These are phyloP conservation scores for Netelia virgata DNA, from an alignment of 2,888 invertebrate genomes.

Conservation along the genomic window DNA sequence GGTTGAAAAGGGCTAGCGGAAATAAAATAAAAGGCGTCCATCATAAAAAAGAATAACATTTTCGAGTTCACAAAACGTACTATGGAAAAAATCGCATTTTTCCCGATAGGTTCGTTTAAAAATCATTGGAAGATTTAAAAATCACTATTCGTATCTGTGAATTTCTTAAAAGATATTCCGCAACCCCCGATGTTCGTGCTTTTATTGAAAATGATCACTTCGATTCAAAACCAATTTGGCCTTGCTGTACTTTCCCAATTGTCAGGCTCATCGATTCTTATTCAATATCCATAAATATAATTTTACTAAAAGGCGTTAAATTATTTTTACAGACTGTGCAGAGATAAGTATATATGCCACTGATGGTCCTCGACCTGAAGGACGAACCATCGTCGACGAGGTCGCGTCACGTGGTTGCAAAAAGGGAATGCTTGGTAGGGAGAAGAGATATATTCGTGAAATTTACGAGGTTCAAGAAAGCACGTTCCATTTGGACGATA, in stretches of 20 bases:
- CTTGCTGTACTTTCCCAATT: slow-evolving; percentile 18
- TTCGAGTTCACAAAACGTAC: too few species aligned
- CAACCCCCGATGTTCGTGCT: too few species aligned
- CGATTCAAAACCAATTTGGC: too few species aligned
- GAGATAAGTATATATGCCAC: background rate
- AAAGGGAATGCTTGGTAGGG: slow-evolving; percentile 33
- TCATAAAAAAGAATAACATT: too few species aligned
- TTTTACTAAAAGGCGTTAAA: background rate
- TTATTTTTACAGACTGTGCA: background rate
- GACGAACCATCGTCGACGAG: slow-evolving; percentile 29
- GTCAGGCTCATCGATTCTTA: background rate
- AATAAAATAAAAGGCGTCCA: too few species aligned
- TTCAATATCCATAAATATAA: background rate
- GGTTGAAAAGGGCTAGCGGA: too few species aligned
- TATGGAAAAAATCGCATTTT: too few species aligned
- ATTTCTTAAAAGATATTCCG: too few species aligned
- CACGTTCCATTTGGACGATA: slow-evolving; percentile 63
- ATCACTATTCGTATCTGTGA: too few species aligned
- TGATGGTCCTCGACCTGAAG: slow-evolving; percentile 7
- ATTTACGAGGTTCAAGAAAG: slow-evolving; percentile 68
- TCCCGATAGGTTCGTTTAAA: too few species aligned
- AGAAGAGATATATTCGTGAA: slow-evolving; percentile 56
- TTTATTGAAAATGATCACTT: too few species aligned
- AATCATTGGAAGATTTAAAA: too few species aligned
- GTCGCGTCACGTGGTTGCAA: slow-evolving; percentile 38